Evolutionary conservation across 2,797 vertebrate genomes (phyloP).

Genomic region (Eidolon dupreanum): DNA sequence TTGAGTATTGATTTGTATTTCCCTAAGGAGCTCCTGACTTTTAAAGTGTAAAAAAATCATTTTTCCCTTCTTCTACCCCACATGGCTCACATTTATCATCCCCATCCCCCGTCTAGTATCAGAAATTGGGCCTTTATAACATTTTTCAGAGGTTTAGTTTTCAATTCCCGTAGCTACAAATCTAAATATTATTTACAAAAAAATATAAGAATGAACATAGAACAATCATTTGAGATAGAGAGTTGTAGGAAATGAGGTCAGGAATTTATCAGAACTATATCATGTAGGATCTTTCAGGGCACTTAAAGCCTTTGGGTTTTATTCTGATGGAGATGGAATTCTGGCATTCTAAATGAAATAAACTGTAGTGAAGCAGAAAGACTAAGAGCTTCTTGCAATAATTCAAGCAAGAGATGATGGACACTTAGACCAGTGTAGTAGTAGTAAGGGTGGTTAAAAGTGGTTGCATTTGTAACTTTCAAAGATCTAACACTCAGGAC

Average conservation of each 20-base stretch:
- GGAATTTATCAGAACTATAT: neutral
- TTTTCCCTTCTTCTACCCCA: neutral
- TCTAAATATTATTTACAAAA: neutral
- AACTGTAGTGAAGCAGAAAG: neutral
- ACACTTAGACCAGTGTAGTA: neutral
- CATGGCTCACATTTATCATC: neutral
- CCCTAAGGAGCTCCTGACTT: neutral
- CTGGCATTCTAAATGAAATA: neutral
- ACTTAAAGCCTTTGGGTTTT: neutral
- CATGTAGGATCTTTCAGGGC: neutral
- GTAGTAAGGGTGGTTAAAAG: neutral
- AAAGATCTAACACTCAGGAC: neutral
- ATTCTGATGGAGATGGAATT: neutral
- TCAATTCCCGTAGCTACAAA: neutral
- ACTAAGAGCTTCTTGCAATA: neutral
- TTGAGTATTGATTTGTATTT: no score
- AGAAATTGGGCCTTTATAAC: neutral
- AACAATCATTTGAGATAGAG: neutral
- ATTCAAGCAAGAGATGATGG: neutral
- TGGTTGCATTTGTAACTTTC: neutral
- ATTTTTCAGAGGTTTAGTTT: neutral
- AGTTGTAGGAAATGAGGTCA: neutral
- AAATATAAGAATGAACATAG: neutral
- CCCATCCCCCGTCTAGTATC: neutral
- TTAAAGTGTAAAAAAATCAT: neutral